A percentile compares a stretch with the other conserved stretches of the same genome.
Evolutionary conservation across 2,797 vertebrate species (phyloP).

Genomic region (Poeciliopsis infans): DNA sequence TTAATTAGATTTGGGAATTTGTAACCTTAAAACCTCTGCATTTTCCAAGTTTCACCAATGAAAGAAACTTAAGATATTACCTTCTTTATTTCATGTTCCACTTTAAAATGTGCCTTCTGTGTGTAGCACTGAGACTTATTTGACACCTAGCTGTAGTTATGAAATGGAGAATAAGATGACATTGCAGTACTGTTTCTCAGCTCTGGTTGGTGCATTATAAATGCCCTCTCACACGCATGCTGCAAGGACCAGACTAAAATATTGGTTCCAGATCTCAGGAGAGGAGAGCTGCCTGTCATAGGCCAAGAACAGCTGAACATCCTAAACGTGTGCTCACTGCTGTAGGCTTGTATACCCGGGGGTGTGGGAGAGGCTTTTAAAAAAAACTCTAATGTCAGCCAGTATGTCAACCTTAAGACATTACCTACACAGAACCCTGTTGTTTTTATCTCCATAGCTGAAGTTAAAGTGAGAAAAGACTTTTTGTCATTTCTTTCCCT

Average conservation of each 20-base stretch:
- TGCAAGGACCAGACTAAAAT: conserved; percentile 53
- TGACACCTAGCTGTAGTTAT: conserved; percentile 42
- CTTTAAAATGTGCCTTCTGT: conserved; percentile 10
- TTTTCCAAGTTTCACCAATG: not conserved
- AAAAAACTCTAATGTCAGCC: conserved; percentile 17
- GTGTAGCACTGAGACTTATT: conserved; percentile 34
- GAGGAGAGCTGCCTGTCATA: conserved; percentile 53
- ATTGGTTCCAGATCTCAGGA: conserved; percentile 38
- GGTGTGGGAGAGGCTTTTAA: conserved; percentile 21
- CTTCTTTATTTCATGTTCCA: not conserved
- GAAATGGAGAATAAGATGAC: conserved; percentile 63
- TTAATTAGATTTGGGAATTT: not conserved
- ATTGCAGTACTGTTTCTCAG: conserved; percentile 57
- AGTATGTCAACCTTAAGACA: conserved; percentile 32
- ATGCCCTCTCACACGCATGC: conserved; percentile 51
- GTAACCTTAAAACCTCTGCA: not conserved
- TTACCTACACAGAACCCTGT: conserved; percentile 6
- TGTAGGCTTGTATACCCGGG: conserved; percentile 38
- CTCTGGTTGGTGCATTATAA: conserved; percentile 60
- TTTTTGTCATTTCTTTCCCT: conserved; percentile 1
- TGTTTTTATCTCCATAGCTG: conserved; percentile 6
- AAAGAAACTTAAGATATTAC: not conserved
- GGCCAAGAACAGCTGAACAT: conserved; percentile 32
- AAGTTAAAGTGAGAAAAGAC: conserved; percentile 29
- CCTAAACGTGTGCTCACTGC: conserved; percentile 37